A percentile compares a stretch with the other conserved stretches of the same genome.
Conservation (phyloP, 2,888 invertebrate genomes). For the Drosophila melanosoma region DNA sequence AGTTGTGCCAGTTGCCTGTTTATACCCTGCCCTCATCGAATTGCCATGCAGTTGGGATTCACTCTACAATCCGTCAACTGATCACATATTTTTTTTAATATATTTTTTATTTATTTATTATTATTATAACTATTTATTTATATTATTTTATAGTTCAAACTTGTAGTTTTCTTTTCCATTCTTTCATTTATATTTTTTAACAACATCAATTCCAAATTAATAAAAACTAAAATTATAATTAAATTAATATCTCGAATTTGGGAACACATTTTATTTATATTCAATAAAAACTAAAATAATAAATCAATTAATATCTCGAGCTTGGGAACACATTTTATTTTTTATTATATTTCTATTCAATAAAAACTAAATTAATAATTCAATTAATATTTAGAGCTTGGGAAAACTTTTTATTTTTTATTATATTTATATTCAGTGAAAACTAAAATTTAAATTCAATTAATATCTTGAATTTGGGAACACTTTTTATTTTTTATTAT, state of each 20-base stretch:
- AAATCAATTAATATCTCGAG: not conserved
- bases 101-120: not conserved
- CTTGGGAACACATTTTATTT: not conserved
- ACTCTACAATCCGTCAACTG: not conserved
- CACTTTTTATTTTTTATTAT: too few relatives aligned
- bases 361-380: not conserved
- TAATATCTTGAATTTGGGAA: not conserved
- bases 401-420: too few relatives aligned
- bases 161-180: not conserved
- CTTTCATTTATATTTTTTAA: not conserved
- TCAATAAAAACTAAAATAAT: not conserved
- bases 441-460: not conserved
- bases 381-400: not conserved
- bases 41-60: not conserved
- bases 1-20: slow-evolving; percentile 48
- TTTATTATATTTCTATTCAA: not conserved
- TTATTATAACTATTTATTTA: too few relatives aligned
- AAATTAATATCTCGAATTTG: not conserved
- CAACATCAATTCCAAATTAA: not conserved
- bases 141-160: not conserved
- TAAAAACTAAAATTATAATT: not conserved
- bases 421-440: not conserved
- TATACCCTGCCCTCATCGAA: slow-evolving; percentile 39
- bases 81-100: not conserved
- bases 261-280: not conserved